Evolutionary conservation across 1,140 invertebrate genomes (phyloP), one percentile per base, ranked within the genome.

Genomic region (Nebria ingens): DNA sequence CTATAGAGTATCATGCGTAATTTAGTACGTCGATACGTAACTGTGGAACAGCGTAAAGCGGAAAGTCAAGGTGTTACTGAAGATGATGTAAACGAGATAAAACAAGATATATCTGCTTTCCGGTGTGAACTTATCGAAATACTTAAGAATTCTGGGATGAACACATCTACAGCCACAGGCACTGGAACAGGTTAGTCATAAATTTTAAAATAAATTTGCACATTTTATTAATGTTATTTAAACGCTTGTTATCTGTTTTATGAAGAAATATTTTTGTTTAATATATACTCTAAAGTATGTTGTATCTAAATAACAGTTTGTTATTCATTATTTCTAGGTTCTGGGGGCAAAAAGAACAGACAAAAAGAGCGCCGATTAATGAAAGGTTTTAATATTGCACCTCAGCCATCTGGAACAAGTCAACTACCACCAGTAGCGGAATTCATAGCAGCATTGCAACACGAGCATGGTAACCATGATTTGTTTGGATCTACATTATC

Each of bases 81-180:
- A 73, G 95, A 98, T 68, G 95, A 98, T 73, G 90, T 98, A 22
- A 98, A 97, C 72, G 95, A 99, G 78, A 97, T 98, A 58, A 98
- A 98, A 73, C 94, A 98, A 74, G 94, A 97, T 70, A 96, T 98
- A 56, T 93, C 89, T 45, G 89, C 91, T 2, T 93, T 96, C 73
- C 82, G 91, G 40, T 95, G 89, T 74, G 95, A 98, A 73, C 78
- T 98, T 3, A 86, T 98, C 34, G 93, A 98, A 75, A 95, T 98
- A 61, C 77, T 98, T 15, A 89, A 90, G 68, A 91, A 90, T 71
- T 91, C 88, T 34, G 91, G 91, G 59, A 93, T 94, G 88, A 91
- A 92, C 65, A 92, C 88, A 0, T 85, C 88, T 25, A 87, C 86
- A 0, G 86, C 86, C 52, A 82, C 85, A 52, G 87, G 86, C 45